Evolutionary conservation across 2,797 vertebrate species (phyloP), one percentile per base, ranked within the genome.

Genomic region (Acrossocheilus fasciatus): DNA sequence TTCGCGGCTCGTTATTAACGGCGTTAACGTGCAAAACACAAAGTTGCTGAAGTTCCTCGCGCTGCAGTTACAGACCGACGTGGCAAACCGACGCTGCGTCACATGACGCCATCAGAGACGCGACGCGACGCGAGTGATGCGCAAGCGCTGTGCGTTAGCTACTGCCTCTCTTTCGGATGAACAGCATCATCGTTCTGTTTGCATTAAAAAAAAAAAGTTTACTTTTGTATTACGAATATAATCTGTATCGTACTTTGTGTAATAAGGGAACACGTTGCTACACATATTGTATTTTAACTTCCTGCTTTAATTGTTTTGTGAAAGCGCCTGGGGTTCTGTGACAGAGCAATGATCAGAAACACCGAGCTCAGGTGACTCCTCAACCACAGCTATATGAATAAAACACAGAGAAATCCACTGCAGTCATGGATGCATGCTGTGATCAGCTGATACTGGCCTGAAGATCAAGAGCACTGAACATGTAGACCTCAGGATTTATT

Each of bases 11-110:
- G 30, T 39, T 52, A 26, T 52, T 26, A 39, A 84, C 54, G 20
- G 82, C 20, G 10, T 68, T 39, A 20, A 66, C 47, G n/a, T 50
- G 41, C 72, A 75, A 64, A 83, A 83, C 81, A 57, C 62, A 72
- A 87, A 79, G 81, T 41, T 90, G 59, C 34, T 86, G 93, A 76
- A 84, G 82, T 76, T 84, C 82, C 82, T 75, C 73, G 23, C 34
- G 73, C 73, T n/a, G 45, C 30, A 34, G 41, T 50, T 75, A 81
- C 90, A 94, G 90, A 96, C 94, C 95, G 95, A 96, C 95, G 96
- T 96, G 96, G 96, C 96, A 96, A 87, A 94, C n/a, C 89, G 83
- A 91, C 76, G 93, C 94, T 76, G 93, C 93, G 90, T 92, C 91
- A 72, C 9, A 0, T 1, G 43, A 89, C 95, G 95, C 95, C 94